Base-by-base conservation (phyloP, 2,113 vertebrate genomes). In the Microcebus griseorufus region DNA sequence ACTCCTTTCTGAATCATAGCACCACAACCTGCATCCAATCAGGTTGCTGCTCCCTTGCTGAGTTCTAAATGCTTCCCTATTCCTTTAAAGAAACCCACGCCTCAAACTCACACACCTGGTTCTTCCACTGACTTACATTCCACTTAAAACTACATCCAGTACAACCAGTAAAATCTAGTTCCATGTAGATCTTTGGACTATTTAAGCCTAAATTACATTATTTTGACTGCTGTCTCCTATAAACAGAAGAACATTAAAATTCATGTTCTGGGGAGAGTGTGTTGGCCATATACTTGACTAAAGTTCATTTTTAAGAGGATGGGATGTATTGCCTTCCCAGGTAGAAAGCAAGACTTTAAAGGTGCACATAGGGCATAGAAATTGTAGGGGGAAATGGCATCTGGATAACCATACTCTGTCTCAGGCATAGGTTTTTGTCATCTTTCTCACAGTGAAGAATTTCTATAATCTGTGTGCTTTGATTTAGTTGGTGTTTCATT, bases 121-220 rank as follows among this genome's bases (percentile, higher is more conserved):
- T 51, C 58, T 91, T 53, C 23, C 34, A 48, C 20, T n/a, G 58
- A 91, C 42, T 75, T 6, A 18, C 34, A 75, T 87, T 81, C 37
- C 72, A 88, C 22, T 75, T 82, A 67, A 67, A 83, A 79, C 29
- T 42, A 17, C 27, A 45, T 70, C 82, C 5, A 23, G 32, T 64
- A 70, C 9, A 95, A 48, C 13, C 34, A 92, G 45, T 81, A 94
- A 96, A 83, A 78, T 81, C 53, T 80, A 94, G 13, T 85, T 53
- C 22, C 16, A 1, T 85, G 4, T 64, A 81, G 48, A 55, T 87
- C 37, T 60, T 58, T 32, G 8, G 22, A 90, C 17, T 75, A 79
- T 6, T 94, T 48, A 75, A 79, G 2, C 13, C 64, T 90, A 80
- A 90, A 51, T 70, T 87, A 51, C 60, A 48, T 80, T 83, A 64